Evolutionary conservation across 92 coral and sea anemone genomes (phyloP).

Genomic region (Palythoa grandis): DNA sequence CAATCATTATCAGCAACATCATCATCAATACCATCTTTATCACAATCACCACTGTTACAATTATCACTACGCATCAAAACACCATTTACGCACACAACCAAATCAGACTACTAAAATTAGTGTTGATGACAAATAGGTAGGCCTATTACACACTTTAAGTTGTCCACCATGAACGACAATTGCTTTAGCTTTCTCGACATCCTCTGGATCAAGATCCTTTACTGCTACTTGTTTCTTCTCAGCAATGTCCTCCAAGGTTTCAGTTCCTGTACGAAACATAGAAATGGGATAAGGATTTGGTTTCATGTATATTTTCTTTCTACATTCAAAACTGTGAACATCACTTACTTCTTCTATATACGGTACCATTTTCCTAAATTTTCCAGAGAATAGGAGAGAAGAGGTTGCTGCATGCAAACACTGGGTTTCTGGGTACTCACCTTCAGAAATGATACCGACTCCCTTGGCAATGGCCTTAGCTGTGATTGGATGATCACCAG

Average conservation of each 20-base stretch:
- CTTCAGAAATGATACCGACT: constrained; percentile 98
- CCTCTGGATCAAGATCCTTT: constrained; percentile 71
- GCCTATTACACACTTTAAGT: constrained; percentile 74
- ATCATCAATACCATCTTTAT: not conserved
- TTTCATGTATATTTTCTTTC: not conserved
- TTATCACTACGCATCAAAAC: not conserved
- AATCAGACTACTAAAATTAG: not conserved
- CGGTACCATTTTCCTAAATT: too few species aligned
- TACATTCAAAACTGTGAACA: too few species aligned
- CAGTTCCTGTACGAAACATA: constrained; percentile 73
- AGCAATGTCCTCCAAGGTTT: constrained; percentile 97
- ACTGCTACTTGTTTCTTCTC: constrained; percentile 74
- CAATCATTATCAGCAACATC: not conserved
- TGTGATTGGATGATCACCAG: constrained; percentile 99
- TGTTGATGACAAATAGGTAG: too few species aligned
- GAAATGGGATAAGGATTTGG: not conserved
- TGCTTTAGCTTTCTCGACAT: constrained; percentile 73
- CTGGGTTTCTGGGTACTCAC: constrained; percentile 32
- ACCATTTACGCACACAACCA: not conserved
- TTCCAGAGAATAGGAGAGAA: too few species aligned
- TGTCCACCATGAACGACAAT: constrained; percentile 91
- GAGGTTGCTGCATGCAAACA: too few species aligned
- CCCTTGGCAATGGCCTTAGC: constrained; percentile 98
- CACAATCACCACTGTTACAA: not conserved
- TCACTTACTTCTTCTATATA: too few species aligned